Evolutionary conservation across 2,888 invertebrate genomes (phyloP), one percentile per base, ranked within the genome.

Genomic region (Agonopterix alstromeriana): DNA sequence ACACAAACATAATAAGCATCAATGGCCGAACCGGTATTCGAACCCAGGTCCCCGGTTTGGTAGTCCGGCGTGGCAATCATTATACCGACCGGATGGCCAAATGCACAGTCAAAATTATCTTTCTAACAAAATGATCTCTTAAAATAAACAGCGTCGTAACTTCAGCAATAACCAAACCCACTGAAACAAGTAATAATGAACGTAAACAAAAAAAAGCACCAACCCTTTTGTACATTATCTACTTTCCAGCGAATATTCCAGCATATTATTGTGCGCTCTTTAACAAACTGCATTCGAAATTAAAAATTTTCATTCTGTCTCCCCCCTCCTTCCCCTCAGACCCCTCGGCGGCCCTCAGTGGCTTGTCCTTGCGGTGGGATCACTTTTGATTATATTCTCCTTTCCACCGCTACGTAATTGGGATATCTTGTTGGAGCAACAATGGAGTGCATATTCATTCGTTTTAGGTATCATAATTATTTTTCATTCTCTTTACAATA

Each of bases 211-310:
- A n/a, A 11, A 40, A 44, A 40, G 41, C 42, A 27, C 27, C 68
- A 73, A 74, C 73, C 77, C 81, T 80, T 85, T 84, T 86, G 81
- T 85, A 73, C 59, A 70, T 77, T 77, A 80, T 82, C 77, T 72
- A 67, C 65, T 73, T 74, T 64, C 73, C 73, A 67, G 71, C 69
- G 77, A 77, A 80, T 78, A 38, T 38, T 38, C 69, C 70, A 68
- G 73, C 68, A 69, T 70, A 70, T 78, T 83, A 83, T 86, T 83
- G 82, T 82, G 71, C 73, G 77, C 82, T 79, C 82, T 82, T 79
- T 83, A 85, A 82, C 82, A 87, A 87, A 87, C 86, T 87, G 87
- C 87, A 87, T 87, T 87, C 85, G 80, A 73, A 86, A 87, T 87
- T 87, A 87, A 87, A 87, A 87, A 63, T 80, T 81, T 82, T 86